Evolutionary conservation across 53 echinoderm and acorn worm species (phyloP).

Genomic region (Apostichopus leukothele): DNA sequence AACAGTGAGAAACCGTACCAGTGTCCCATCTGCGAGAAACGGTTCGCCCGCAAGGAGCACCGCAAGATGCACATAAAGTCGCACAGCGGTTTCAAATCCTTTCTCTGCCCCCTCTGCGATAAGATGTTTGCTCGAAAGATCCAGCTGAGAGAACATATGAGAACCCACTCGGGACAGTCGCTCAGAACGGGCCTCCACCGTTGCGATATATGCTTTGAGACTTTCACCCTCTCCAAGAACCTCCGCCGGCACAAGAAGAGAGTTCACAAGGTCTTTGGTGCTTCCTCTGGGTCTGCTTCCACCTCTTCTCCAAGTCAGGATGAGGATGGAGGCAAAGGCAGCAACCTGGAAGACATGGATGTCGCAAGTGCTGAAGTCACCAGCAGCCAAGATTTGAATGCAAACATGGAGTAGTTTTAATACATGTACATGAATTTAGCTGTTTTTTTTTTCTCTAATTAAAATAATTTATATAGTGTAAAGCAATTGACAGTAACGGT

Average conservation of each 20-base stretch:
- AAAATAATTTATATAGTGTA: too few species aligned
- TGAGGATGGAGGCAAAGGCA: slow-evolving; percentile 20
- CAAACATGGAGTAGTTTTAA: slow-evolving; percentile 1
- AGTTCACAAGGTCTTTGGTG: slow-evolving; percentile 65
- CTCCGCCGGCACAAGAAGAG: slow-evolving; percentile 77
- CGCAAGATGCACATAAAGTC: slow-evolving; percentile 95
- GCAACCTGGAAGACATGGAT: slow-evolving; percentile 42
- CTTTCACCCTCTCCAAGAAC: slow-evolving; percentile 84
- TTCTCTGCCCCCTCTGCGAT: slow-evolving; percentile 92
- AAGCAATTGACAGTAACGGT: too few species aligned
- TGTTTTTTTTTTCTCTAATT: too few species aligned
- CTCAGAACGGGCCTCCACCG: slow-evolving; percentile 57
- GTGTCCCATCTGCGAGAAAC: slow-evolving; percentile 92
- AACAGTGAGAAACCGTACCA: slow-evolving; percentile 93
- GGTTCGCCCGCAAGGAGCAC: slow-evolving; percentile 89
- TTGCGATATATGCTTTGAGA: slow-evolving; percentile 86
- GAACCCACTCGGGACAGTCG: slow-evolving; percentile 72
- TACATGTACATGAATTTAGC: not conserved
- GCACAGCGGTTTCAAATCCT: slow-evolving; percentile 87
- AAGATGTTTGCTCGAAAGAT: slow-evolving; percentile 94
- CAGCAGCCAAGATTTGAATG: slow-evolving; percentile 65
- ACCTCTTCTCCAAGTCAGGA: slow-evolving; percentile 7
- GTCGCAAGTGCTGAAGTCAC: slow-evolving; percentile 59
- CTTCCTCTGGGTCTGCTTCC: slow-evolving; percentile 9
- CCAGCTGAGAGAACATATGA: slow-evolving; percentile 90